Conservation (phyloP, 2,888 invertebrate species). For the Itoplectis maculator region DNA sequence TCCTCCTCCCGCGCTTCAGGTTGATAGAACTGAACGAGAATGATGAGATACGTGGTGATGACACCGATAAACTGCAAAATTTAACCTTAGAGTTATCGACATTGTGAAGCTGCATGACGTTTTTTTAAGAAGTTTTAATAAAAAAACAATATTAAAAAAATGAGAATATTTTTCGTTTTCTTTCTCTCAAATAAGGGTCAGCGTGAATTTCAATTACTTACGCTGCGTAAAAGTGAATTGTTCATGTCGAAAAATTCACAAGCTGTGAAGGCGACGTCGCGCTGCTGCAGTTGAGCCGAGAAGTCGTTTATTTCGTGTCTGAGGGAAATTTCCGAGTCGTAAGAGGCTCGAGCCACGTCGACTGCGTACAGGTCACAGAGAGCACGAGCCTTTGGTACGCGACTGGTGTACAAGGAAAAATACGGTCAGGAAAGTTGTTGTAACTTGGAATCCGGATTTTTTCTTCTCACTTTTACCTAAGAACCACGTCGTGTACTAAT, state of each 20-base stretch:
- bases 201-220: constrained; percentile 73
- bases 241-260: constrained; percentile 77
- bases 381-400: constrained; percentile 64
- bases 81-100: constrained; percentile 28
- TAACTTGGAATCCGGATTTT: constrained; percentile 9
- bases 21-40: constrained; percentile 78
- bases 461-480: constrained; percentile 71
- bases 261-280: constrained; percentile 74
- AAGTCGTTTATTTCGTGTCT: constrained; percentile 77
- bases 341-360: constrained; percentile 62
- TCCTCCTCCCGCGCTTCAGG: constrained; percentile 66
- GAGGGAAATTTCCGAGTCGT: constrained; percentile 66
- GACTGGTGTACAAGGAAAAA: constrained; percentile 42
- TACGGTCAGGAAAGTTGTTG: background rate
- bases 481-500: constrained; percentile 68
- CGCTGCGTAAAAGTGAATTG: constrained; percentile 75
- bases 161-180: background rate
- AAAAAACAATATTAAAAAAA: constrained; percentile 16
- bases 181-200: background rate
- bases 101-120: constrained; percentile 26
- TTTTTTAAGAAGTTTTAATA: constrained; percentile 39
- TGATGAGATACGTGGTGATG: constrained; percentile 79
- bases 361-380: constrained; percentile 68
- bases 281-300: constrained; percentile 75
- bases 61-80: constrained; percentile 78